A percentile compares a stretch with the other conserved stretches of the same genome.
These are phyloP conservation scores for Pan paniscus DNA, from an alignment of 2,113 vertebrate species.

Conservation along the genomic window DNA sequence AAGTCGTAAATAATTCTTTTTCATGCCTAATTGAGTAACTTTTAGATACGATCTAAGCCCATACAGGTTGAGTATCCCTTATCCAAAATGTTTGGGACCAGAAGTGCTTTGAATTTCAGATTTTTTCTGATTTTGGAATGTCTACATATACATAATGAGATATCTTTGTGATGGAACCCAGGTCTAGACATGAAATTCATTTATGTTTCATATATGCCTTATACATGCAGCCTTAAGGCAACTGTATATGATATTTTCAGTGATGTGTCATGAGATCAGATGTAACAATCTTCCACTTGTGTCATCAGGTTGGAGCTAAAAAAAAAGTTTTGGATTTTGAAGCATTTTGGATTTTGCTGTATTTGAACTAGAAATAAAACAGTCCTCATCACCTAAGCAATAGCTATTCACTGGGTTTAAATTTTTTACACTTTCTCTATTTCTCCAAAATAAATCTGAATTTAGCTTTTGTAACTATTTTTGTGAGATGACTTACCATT, in stretches of 20 bases:
- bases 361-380: conserved; percentile 1
- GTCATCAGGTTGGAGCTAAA: background rate
- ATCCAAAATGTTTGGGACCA: background rate
- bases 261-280: background rate
- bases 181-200: background rate
- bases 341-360: background rate
- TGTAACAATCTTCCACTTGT: background rate
- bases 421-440: conserved; percentile 2
- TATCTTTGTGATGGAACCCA: background rate
- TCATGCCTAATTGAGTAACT: background rate
- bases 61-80: background rate
- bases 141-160: background rate
- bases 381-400: background rate
- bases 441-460: conserved; percentile 13
- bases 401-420: background rate
- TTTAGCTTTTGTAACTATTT: conserved; percentile 19
- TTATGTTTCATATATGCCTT: background rate
- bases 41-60: background rate
- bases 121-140: background rate
- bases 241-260: background rate
- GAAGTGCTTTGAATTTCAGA: background rate
- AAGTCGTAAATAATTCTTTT: background rate
- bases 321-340: background rate
- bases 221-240: background rate
- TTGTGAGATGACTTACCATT: background rate